phyloP scores from a whole-genome alignment of 2,797 vertebrate species.

The Bradypodion ventrale region DNA sequence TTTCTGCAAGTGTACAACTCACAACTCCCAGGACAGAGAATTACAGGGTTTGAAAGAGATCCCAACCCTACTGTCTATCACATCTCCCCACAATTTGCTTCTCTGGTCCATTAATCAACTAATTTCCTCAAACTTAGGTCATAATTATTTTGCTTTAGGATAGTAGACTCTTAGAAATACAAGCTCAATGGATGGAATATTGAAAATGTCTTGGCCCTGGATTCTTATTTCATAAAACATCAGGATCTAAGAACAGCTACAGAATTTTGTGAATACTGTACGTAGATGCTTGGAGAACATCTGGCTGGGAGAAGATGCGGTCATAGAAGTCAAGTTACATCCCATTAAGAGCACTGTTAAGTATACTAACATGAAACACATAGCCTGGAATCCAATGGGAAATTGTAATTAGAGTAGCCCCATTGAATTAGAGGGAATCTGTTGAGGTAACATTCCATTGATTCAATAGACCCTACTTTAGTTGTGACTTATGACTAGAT shows the following conservation, averaged over 20 bases:
- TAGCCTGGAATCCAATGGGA: no score
- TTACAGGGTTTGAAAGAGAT: no score
- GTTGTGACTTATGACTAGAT: no score
- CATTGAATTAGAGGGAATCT: no score
- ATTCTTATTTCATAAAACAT: not conserved
- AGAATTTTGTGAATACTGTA: not conserved
- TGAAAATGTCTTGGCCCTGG: not conserved
- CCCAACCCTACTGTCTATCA: no score
- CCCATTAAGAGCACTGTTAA: not conserved
- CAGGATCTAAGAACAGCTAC: not conserved
- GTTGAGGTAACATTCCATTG: no score
- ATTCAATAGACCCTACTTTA: no score
- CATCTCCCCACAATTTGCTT: not conserved
- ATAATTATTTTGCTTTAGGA: not conserved
- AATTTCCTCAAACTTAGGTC: not conserved
- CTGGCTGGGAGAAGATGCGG: not conserved
- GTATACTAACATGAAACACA: not conserved
- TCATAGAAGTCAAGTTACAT: no score
- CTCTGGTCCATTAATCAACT: not conserved
- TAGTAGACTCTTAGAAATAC: not conserved
- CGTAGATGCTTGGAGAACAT: not conserved
- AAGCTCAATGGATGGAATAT: not conserved
- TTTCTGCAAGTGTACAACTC: no score
- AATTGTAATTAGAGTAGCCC: no score
- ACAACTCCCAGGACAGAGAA: no score